Evolutionary conservation across 2,888 invertebrate species (phyloP), one percentile per base, ranked within the genome.

Genomic region (Hedychridium roseum): DNA sequence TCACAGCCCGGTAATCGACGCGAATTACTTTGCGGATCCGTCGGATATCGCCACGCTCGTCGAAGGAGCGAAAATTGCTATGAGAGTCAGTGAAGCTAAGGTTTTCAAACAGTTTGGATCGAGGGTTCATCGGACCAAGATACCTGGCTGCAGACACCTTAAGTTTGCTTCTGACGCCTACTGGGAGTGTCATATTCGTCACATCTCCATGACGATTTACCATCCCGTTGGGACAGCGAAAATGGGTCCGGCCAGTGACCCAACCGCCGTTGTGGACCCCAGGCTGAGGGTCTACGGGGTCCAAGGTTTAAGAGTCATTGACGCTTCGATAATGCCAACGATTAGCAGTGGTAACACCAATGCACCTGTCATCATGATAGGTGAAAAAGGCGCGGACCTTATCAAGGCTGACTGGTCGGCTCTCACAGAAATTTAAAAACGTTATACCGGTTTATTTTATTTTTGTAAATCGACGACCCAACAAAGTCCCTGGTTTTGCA

Each of bases 301-400:
- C 0, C 80, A 86, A 42, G 89, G 91, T 7, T 81, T 94, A 17
- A 82, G 94, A 54, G 91, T 94, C 12, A 88, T 93, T 60, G 94
- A 94, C 71, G 92, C 92, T 20, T 91, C 91, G 66, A 87, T 94
- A 60, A 94, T 94, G 92, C 94, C 94, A 0, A 89, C 89, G 1
- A 91, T 94, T 62, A 88, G 88, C 18, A 92, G 92, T 68, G 94
- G 94, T 4, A 94, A 94, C 71, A 94, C 94, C 1, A 93, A 94
- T 76, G 94, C 94, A 0, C 92, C 94, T 0, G 88, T 89, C n/a
- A 91, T 94, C 38, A 94, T 94, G 94, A 91, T 94, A 20, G 94
- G 87, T 0, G 94, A 94, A 71, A 94, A 93, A 74, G 93, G 92
- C 3, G 85, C 93, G 0, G 94, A 93, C 80, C 81, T 93, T 68